phyloP scores from a whole-genome alignment of 92 coral and sea anemone genomes.

The Bergia puertoricense region DNA sequence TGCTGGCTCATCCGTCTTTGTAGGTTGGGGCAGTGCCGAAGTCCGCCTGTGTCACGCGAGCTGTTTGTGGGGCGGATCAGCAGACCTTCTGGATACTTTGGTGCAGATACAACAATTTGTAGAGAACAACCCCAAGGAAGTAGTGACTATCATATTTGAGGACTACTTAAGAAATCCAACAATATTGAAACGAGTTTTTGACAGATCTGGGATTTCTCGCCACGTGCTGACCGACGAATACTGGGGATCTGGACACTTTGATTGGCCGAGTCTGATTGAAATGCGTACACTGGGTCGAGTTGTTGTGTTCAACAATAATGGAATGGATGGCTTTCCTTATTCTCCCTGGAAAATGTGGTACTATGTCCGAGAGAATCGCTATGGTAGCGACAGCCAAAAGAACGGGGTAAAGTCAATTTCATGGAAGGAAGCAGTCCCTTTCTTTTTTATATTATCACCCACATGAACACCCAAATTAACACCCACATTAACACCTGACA shows the following conservation, averaged over 20 bases:
- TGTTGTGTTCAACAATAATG: slow-evolving; percentile 88
- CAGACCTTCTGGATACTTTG: slow-evolving; percentile 81
- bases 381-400: slow-evolving; percentile 60
- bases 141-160: slow-evolving; percentile 89
- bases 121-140: slow-evolving; percentile 73
- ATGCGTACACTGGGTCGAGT: slow-evolving; percentile 88
- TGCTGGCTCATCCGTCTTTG: background rate
- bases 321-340: slow-evolving; percentile 85
- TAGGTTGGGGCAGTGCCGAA: slow-evolving; percentile 91
- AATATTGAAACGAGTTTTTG: slow-evolving; percentile 83
- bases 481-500: too few relatives aligned
- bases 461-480: too few relatives aligned
- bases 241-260: slow-evolving; percentile 72
- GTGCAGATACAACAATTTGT: slow-evolving; percentile 75
- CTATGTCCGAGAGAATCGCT: slow-evolving; percentile 87
- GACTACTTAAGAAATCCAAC: slow-evolving; percentile 82
- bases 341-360: slow-evolving; percentile 87
- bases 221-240: slow-evolving; percentile 69
- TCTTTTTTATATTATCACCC: too few relatives aligned
- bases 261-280: slow-evolving; percentile 92
- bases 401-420: slow-evolving; percentile 52
- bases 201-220: slow-evolving; percentile 73
- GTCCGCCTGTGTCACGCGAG: slow-evolving; percentile 88
- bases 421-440: too few relatives aligned
- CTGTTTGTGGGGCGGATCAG: slow-evolving; percentile 93